phyloP scores from a whole-genome alignment of 1,140 invertebrate genomes.

The Drosophila sucinea region DNA sequence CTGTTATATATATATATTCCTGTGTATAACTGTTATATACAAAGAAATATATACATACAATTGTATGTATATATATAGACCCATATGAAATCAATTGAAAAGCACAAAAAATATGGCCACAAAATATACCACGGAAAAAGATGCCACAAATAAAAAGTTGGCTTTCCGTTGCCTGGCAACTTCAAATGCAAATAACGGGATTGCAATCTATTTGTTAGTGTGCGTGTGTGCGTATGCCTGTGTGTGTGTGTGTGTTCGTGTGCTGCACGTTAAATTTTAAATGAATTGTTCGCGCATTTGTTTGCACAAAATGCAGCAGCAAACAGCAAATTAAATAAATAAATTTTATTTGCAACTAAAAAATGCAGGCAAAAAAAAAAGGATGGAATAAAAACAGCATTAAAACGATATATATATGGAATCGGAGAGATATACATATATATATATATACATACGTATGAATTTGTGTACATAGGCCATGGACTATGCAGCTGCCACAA shows the following conservation, averaged over 20 bases:
- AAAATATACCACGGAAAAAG: conserved; percentile 27
- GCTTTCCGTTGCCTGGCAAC: conserved; percentile 68
- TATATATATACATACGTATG: not conserved
- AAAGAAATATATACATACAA: not conserved
- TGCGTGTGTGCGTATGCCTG: conserved; percentile 16
- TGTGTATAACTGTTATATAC: not conserved
- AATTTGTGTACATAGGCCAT: conserved; percentile 18
- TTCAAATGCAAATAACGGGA: conserved; percentile 62
- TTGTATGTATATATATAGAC: not conserved
- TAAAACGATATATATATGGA: conserved; percentile 20
- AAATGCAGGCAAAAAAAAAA: conserved; percentile 28
- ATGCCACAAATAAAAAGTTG: conserved; percentile 48
- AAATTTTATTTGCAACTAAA: conserved; percentile 60
- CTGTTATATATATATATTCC: not conserved
- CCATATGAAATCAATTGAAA: conserved; percentile 32
- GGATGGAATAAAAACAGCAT: conserved; percentile 33
- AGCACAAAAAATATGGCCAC: conserved; percentile 52
- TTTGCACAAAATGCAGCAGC: conserved; percentile 61
- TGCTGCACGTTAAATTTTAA: conserved; percentile 67
- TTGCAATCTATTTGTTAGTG: conserved; percentile 38
- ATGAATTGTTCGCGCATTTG: conserved; percentile 75
- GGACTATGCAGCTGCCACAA: conserved; percentile 44
- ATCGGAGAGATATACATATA: conserved; percentile 2
- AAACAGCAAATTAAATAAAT: conserved; percentile 77
- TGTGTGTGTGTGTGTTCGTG: conserved; percentile 28